Base-by-base conservation (phyloP, 2,113 vertebrate genomes). In the Nannospalax galili region DNA sequence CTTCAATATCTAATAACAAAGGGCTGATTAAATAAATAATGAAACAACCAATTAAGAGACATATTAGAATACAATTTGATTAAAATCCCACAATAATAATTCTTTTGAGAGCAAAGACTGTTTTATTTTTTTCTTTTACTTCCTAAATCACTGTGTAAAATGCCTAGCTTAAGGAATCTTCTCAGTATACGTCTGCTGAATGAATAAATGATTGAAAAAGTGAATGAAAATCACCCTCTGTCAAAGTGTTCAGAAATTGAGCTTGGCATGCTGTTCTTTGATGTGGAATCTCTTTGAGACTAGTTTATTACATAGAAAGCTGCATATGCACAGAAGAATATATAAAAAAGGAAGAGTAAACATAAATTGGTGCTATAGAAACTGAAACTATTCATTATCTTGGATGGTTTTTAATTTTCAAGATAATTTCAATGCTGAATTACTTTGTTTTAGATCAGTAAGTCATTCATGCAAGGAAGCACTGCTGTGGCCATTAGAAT, bases 381-480 rank as follows among this genome's bases (percentile, higher is more conserved):
- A 97, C 95, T 56, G 78, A 90, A 93, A 97, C 95, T 84, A 97
- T 95, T 95, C 74, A 67, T 97, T 98, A 95, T 73, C 92, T 96
- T 92, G 82, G 92, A 96, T 7, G 92, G 89, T 1, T 96, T 98
- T 97, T 95, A 97, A 96, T 97, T 97, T 98, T 97, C 80, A 97
- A 96, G 81, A 97, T 96, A 93, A 97, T 93, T 97, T 97, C 73
- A 67, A 42, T 96, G 48, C 60, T 97, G 77, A 97, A 92, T 97
- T 97, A 75, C 45, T 97, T 62, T 95, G 75, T 45, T 97, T 84
- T 40, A 77, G 37, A 97, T 97, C 92, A 97, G 96, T 97, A 97
- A 97, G 97, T 88, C 42, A 97, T 45, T 94, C 67, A 85, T 69
- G 86, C 84, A 96, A 87, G 69, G 35, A 97, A 98, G 94, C 26